Base-by-base conservation (phyloP, 2,797 vertebrate genomes). In the Gallinago solitaria region DNA sequence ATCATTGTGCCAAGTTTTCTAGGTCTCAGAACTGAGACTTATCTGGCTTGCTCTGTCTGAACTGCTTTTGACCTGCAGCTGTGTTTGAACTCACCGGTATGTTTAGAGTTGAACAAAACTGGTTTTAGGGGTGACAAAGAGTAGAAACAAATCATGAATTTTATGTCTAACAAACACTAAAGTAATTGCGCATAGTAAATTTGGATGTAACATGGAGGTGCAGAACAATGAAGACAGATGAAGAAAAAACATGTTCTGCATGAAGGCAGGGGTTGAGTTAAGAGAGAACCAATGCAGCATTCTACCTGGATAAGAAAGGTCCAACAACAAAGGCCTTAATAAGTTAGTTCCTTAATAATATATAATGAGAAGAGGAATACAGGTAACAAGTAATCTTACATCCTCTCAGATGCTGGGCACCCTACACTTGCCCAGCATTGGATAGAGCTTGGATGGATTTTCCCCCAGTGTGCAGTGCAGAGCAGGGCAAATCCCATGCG, bases 381-480 rank as follows among this genome's bases (percentile, higher is more conserved):
- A 39, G n/a, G 17, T 5, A 43, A 14, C 18, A 33, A 61, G 9
- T 13, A 51, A 64, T n/a, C 32, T n/a, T 33, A n/a, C 9, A 33
- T 61, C 60, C 13, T 63, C 41, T 80, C 28, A 53, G 33, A 4
- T 21, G 45, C 45, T 47, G 45, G 45, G 21, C 11, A 82, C 27
- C 12, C 43, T 60, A 9, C 15, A 9, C 39, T 48, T 10, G 1
- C 16, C 16, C 14, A 47, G 24, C 20, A 24, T 41, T 6, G 1
- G 37, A 33, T 1, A 4, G 17, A 48, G 6, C 17, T 28, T 8
- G 5, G 19, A n/a, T 9, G 14, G 18, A 27, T 59, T 45, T 90
- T 53, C 30, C 19, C 61, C 17, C 3, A 28, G 25, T 0, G 0
- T 60, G 30, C 21, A 45, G 28, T 8, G 16, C 30, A 43, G n/a